Evolutionary conservation across 2,113 vertebrate species (phyloP), one percentile per base, ranked within the genome.

Genomic region (Rhabdomys dilectus): DNA sequence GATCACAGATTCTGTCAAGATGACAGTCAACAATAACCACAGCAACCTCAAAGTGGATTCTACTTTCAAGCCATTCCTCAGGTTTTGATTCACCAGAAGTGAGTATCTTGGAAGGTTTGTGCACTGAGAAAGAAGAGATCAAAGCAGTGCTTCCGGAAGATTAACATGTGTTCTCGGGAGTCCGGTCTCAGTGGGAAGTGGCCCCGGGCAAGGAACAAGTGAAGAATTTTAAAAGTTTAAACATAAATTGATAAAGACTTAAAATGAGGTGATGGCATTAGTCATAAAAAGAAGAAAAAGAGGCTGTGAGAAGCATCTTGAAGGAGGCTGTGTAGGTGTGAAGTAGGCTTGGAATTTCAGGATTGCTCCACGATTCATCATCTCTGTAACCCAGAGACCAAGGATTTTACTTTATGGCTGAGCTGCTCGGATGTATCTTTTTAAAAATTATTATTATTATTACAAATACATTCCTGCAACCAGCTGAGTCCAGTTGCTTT

Each of bases 191-290:
- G 66, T 56, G 45, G 45, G 64, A 87, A 87, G 45, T 36, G 45
- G 34, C 85, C 64, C 68, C 10, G 1, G 66, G 53, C 75, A 96
- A 87, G 88, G 58, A 91, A 87, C 60, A 62, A 72, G 39, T 15
- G 48, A 39, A 88, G 64, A 95, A 85, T 58, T 95, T 58, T 53
- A n/a, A 72, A 77, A 58, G n/a, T 66, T 72, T 88, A 82, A 95
- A 78, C 90, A 87, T 36, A 77, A 76, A 53, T 53, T 58, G 51
- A 92, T 76, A 64, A 84, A 45, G 88, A 81, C 26, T 66, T 91
- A 56, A 64, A 39, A 56, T 22, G 19, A 96, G 45, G 75, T 34
- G 26, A 48, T 88, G 58, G 62, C 7, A 8, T 86, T 60, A 53
- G n/a, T 16, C 75, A 80, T 17, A 13, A 77, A 78, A 89, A 58